Evolutionary conservation across 2,113 vertebrate genomes (phyloP).

Genomic region (Desmodus rotundus): DNA sequence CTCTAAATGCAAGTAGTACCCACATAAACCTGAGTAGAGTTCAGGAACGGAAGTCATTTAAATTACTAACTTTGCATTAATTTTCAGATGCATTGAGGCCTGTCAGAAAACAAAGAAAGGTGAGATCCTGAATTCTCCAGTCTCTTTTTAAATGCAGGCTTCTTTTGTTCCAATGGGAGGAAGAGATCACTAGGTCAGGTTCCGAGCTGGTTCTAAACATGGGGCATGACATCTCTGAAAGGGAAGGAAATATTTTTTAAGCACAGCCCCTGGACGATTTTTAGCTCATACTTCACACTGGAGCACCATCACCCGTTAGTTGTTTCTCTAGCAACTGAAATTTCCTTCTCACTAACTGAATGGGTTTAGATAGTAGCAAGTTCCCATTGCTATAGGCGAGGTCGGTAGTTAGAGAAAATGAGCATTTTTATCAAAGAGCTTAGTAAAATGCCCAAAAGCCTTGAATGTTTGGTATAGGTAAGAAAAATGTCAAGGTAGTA

Average conservation of each 20-base stretch:
- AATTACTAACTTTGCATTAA: conserved; percentile 44
- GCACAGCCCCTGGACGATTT: neutral
- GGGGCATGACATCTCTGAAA: neutral
- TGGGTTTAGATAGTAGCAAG: neutral
- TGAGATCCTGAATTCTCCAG: neutral
- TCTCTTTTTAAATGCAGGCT: neutral
- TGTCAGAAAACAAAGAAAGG: conserved; percentile 30
- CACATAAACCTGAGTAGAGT: neutral
- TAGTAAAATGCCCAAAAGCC: neutral
- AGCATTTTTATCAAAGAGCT: neutral
- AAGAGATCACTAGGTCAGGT: conserved; percentile 8
- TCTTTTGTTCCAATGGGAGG: neutral
- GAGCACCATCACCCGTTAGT: neutral
- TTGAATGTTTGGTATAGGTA: neutral
- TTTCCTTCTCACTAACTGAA: conserved; percentile 9
- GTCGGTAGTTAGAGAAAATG: neutral
- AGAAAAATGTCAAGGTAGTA: conserved; percentile 9
- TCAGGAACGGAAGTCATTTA: neutral
- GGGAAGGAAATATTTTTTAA: neutral
- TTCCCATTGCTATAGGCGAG: neutral
- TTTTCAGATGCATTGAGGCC: conserved; percentile 9
- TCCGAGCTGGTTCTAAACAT: conserved; percentile 7
- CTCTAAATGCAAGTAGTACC: neutral
- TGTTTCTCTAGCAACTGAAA: neutral
- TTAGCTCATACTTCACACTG: neutral